Percentiles rank a stretch among this genome's conserved stretches.
Conservation (phyloP, 2,797 vertebrate genomes). For the Aselliscus stoliczkanus region DNA sequence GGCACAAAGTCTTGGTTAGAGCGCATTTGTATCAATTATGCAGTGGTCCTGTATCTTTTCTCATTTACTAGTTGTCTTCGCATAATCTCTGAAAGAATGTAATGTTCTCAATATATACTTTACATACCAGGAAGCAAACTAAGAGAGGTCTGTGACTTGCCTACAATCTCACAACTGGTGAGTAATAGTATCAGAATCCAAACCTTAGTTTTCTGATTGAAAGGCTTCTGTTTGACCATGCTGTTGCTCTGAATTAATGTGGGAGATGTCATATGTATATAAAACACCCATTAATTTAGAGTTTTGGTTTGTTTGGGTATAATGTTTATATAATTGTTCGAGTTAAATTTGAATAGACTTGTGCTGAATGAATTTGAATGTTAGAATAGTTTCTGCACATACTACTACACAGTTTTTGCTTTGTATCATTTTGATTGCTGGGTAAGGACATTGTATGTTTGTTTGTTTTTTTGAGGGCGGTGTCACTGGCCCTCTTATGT, state of each 20-base stretch:
- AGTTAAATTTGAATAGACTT: not conserved
- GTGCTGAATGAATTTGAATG: not conserved
- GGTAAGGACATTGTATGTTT: not conserved
- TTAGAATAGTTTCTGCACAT: not conserved
- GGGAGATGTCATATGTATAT: not conserved
- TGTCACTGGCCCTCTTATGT: no score
- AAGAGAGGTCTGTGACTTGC: conserved; percentile 8
- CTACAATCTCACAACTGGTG: not conserved
- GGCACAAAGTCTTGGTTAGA: not conserved
- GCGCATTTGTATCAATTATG: not conserved
- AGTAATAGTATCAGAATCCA: not conserved
- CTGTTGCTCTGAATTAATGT: not conserved
- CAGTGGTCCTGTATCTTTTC: not conserved
- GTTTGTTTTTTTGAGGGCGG: no score
- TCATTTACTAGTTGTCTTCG: not conserved
- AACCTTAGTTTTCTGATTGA: not conserved
- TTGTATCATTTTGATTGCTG: not conserved
- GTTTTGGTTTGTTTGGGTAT: conserved; percentile 15
- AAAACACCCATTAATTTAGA: not conserved
- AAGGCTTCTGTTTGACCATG: not conserved
- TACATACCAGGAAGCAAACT: not conserved
- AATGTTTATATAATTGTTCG: not conserved
- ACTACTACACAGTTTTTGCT: not conserved
- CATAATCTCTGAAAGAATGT: not conserved
- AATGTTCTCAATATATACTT: not conserved